A percentile compares a stretch with the other conserved stretches of the same genome.
Evolutionary conservation across 2,113 vertebrate genomes (phyloP).

Genomic region (Chaetura pelagica): DNA sequence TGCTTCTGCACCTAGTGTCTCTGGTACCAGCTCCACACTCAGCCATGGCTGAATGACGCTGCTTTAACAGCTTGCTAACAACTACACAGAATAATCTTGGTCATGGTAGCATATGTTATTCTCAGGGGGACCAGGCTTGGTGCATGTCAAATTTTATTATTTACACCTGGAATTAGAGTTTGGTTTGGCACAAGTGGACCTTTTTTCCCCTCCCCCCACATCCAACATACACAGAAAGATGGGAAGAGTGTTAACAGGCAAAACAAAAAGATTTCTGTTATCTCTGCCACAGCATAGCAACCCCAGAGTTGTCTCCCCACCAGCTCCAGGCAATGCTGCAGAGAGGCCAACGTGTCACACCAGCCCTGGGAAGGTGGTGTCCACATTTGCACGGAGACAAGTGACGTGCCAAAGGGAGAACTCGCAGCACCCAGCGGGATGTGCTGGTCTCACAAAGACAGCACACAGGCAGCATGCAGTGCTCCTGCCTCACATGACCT

Average conservation of each 20-base stretch:
- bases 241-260: background rate
- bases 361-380: background rate
- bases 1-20: background rate
- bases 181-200: background rate
- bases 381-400: background rate
- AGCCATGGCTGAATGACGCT: background rate
- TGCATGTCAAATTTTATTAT: background rate
- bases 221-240: background rate
- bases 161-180: background rate
- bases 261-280: background rate
- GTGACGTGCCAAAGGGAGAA: accelerated
- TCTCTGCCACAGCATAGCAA: background rate
- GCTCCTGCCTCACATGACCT: background rate
- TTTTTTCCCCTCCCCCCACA: background rate
- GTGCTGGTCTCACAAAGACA: background rate
- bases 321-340: background rate
- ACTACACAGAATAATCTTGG: background rate
- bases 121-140: background rate
- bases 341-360: background rate
- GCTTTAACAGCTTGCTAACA: background rate
- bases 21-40: background rate
- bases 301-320: background rate
- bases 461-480: background rate
- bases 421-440: background rate
- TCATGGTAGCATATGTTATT: background rate